Conservation (phyloP, 2,888 invertebrate species). For the Macaria notata region DNA sequence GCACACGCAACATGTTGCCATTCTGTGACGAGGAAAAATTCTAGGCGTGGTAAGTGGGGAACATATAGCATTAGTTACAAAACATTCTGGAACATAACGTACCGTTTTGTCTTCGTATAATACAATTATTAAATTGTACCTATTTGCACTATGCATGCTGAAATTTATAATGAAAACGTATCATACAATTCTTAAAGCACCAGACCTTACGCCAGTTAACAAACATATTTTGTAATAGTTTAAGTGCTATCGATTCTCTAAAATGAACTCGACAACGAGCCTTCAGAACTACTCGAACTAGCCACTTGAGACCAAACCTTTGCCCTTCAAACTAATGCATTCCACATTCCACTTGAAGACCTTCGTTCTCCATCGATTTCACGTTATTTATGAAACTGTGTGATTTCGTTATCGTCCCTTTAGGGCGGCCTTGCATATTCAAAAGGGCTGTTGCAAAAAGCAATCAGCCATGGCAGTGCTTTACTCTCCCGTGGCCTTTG, state of each 20-base stretch:
- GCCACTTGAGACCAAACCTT: not conserved
- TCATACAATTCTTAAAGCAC: no score
- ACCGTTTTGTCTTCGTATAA: no score
- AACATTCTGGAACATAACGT: no score
- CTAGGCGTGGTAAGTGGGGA: not conserved
- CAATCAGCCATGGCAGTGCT: conserved; percentile 9
- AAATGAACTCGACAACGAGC: not conserved
- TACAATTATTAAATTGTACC: no score
- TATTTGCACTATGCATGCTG: no score
- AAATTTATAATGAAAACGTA: no score
- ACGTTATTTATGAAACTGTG: conserved; percentile 13
- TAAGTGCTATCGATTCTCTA: not conserved
- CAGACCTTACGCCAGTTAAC: no score
- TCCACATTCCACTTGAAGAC: conserved; percentile 6
- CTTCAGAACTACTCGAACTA: not conserved
- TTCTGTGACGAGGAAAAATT: not conserved
- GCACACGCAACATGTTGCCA: not conserved
- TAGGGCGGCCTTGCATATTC: conserved; percentile 12
- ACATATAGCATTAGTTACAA: no score
- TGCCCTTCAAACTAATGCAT: conserved; percentile 11
- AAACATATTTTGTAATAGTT: no score
- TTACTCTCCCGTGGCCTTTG: conserved; percentile 10
- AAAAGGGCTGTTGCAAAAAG: conserved; percentile 12
- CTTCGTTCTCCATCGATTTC: conserved; percentile 17
- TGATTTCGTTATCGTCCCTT: conserved; percentile 13